Evolutionary conservation across 2,888 invertebrate species (phyloP).

Genomic region (Anarsia innoxiella): DNA sequence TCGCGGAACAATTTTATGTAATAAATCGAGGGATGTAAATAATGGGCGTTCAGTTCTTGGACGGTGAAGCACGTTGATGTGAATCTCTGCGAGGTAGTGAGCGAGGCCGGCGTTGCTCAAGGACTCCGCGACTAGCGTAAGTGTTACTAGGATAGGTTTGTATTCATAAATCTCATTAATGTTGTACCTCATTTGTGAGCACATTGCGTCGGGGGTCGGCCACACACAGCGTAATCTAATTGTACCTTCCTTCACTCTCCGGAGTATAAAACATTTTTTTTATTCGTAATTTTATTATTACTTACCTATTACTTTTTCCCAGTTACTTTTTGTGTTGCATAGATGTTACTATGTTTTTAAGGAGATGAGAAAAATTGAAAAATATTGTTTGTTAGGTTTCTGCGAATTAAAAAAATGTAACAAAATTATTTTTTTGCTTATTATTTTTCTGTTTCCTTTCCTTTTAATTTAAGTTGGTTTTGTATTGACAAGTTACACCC

Average conservation of each 20-base stretch:
- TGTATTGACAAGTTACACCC: constrained; percentile 70
- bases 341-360: constrained; percentile 77
- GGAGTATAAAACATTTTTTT: constrained; percentile 70
- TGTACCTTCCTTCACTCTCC: constrained; percentile 71
- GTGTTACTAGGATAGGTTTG: constrained; percentile 66
- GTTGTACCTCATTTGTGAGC: constrained; percentile 58
- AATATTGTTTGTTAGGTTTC: constrained; percentile 77
- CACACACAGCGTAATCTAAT: constrained; percentile 59
- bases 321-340: constrained; percentile 75
- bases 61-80: constrained; percentile 36
- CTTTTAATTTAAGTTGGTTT: constrained; percentile 33
- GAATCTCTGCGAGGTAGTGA: constrained; percentile 72
- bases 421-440: constrained; percentile 64
- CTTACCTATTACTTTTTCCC: constrained; percentile 61
- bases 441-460: constrained; percentile 45
- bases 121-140: constrained; percentile 43
- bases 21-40: constrained; percentile 23
- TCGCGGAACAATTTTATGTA: constrained; percentile 26
- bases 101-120: constrained; percentile 54
- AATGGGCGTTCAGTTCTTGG: constrained; percentile 22
- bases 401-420: constrained; percentile 75
- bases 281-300: constrained; percentile 56
- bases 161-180: constrained; percentile 71
- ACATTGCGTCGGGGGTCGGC: constrained; percentile 55
- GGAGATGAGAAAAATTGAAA: constrained; percentile 65